Percentiles rank a stretch among this genome's conserved stretches.
Evolutionary conservation across 2,888 invertebrate genomes (phyloP).

Genomic region (Cyrtodaria siliqua): DNA sequence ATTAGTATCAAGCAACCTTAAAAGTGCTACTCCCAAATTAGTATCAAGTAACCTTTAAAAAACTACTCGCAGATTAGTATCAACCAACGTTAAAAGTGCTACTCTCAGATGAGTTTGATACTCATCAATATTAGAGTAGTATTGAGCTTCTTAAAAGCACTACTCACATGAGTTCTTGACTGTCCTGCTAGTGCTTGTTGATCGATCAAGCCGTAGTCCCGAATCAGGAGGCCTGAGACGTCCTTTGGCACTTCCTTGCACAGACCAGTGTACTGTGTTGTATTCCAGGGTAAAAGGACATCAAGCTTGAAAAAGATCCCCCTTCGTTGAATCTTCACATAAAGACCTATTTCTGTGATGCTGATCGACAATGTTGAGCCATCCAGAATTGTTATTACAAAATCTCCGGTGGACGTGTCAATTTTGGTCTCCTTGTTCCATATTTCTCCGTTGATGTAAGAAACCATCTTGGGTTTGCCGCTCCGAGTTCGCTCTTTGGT

Average conservation of each 20-base stretch:
- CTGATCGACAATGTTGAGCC: slow-evolving; percentile 8
- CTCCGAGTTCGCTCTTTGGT: slow-evolving; percentile 1
- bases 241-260: slow-evolving; percentile 43
- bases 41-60: too few relatives aligned
- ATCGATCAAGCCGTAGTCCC: too few relatives aligned
- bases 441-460: slow-evolving; percentile 13
- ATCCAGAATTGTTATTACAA: slow-evolving; percentile 16
- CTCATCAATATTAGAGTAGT: too few relatives aligned
- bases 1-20: too few relatives aligned
- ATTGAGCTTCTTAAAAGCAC: too few relatives aligned
- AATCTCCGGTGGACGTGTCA: slow-evolving; percentile 32
- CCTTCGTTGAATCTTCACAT: slow-evolving; percentile 17
- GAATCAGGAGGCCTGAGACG: too few relatives aligned
- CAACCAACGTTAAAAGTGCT: too few relatives aligned
- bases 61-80: too few relatives aligned
- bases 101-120: too few relatives aligned
- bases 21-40: too few relatives aligned
- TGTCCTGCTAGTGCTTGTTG: slow-evolving; percentile 6
- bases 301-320: slow-evolving; percentile 17
- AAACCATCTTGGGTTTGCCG: slow-evolving; percentile 10
- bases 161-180: slow-evolving; percentile 30
- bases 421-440: slow-evolving; percentile 32
- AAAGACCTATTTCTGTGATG: slow-evolving; percentile 32
- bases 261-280: slow-evolving; percentile 24
- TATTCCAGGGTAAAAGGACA: slow-evolving; percentile 9